Base-by-base conservation (phyloP, 37 sponge, comb jelly and placozoan species). In the Crambe crambe region DNA sequence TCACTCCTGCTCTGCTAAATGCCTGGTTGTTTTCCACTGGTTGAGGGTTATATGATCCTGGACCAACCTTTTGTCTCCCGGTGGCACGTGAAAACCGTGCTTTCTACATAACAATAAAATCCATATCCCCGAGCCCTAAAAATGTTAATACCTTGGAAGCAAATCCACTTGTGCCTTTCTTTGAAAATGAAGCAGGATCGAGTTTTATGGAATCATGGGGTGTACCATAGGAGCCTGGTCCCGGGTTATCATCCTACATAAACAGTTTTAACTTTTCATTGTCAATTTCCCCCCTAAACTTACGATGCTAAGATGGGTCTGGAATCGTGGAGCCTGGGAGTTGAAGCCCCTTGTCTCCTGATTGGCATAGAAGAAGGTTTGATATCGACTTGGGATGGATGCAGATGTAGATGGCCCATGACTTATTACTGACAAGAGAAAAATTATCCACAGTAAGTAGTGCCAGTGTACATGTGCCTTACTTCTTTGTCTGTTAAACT, bases 301-400 rank as follows among this genome's bases (percentile, higher is more conserved):
- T 35, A 89, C 90, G 36, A 42, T 47, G 77, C 58, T 68, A n/a
- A 60, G 27, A 2, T 76, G 70, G 35, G 66, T 68, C 42, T 73
- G n/a, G 59, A 97, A 97, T 18, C 97, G 71, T 21, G 95, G 58
- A 26, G 92, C 70, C 63, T 76, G 78, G 0, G 83, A 73, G 56
- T 82, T 86, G 85, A 97, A 97, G 5, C 95, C 95, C 69, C 86
- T 91, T 29, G 66, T 83, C 77, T 97, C 95, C 29, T 72, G 82
- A 38, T 70, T 80, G 31, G 70, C 34, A 22, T 69, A 77, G 83
- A 94, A 86, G 61, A 83, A 83, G 3, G 92, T 91, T 56, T 89
- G 92, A 69, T 97, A 97, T 30, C 89, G 89, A 29, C 83, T 79
- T 18, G 97, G 97, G 43, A 97, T 97, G 41, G 97, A 91, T n/a